phyloP scores from a whole-genome alignment of 2,797 vertebrate species.

The Coccyzus lansbergi region DNA sequence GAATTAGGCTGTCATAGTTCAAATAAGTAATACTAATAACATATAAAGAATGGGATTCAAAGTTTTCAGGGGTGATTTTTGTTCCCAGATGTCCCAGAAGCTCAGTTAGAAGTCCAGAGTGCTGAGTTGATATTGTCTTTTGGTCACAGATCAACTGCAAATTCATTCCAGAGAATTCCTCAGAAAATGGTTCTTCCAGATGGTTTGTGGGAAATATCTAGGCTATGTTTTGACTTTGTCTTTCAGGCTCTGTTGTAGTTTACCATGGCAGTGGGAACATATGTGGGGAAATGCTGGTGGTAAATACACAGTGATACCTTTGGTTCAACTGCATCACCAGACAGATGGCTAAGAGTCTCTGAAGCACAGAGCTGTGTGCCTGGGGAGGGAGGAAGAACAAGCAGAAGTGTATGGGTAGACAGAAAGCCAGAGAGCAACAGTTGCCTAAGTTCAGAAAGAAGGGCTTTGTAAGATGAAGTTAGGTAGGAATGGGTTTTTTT shows the following conservation, averaged over 20 bases:
- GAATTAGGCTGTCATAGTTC: not conserved
- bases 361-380: not conserved
- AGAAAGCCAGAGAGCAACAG: not conserved
- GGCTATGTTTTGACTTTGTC: slow-evolving; percentile 11
- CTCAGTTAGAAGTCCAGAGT: not conserved
- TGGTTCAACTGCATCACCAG: not conserved
- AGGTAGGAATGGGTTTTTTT: not conserved
- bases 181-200: not conserved
- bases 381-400: not conserved
- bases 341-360: not conserved
- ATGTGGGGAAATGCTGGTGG: not conserved
- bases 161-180: not conserved
- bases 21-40: not conserved
- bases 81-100: not conserved
- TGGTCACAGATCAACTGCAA: not conserved
- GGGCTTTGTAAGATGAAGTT: not conserved
- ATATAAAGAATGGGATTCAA: not conserved
- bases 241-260: slow-evolving; percentile 34
- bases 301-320: not conserved
- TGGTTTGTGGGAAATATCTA: slow-evolving; percentile 19
- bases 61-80: not conserved
- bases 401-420: not conserved
- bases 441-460: not conserved
- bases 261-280: not conserved
- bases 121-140: not conserved